Evolutionary conservation across 2,888 invertebrate genomes (phyloP).

Genomic region (Drosophila yooni): DNA sequence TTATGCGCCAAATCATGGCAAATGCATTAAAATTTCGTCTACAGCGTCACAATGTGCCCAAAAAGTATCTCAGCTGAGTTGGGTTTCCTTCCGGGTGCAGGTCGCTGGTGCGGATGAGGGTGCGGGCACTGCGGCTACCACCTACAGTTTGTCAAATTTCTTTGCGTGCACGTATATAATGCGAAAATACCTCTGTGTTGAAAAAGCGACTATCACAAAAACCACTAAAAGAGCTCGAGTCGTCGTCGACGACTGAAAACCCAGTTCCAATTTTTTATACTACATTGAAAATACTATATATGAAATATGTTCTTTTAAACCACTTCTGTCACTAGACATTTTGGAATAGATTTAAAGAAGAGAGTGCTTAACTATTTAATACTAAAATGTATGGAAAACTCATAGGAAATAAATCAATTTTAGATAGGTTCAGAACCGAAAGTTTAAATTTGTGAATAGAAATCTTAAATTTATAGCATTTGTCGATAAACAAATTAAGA

Average conservation of each 20-base stretch:
- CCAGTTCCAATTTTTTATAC: neutral
- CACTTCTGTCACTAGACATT: neutral
- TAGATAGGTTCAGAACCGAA: neutral
- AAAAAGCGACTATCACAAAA: conserved; percentile 17
- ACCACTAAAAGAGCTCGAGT: neutral
- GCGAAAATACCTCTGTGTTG: conserved; percentile 46
- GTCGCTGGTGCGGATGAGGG: conserved; percentile 1
- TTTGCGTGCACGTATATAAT: conserved; percentile 57
- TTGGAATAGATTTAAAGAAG: neutral
- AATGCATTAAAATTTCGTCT: conserved; percentile 74
- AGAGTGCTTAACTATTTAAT: neutral
- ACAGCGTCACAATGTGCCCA: conserved; percentile 64
- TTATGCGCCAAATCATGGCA: conserved; percentile 74
- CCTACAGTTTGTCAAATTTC: conserved; percentile 69
- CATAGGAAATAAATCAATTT: neutral
- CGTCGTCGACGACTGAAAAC: neutral
- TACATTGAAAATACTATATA: neutral
- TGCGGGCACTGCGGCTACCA: conserved; percentile 23
- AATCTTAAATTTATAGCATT: neutral
- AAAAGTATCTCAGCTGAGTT: conserved; percentile 60
- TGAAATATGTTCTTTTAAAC: neutral
- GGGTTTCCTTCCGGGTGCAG: conserved; percentile 38
- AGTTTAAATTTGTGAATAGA: neutral
- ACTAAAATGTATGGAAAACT: neutral
- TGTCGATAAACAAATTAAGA: neutral